phyloP scores from a whole-genome alignment of 2,113 vertebrate genomes.

The Ariopsis seemanni region DNA sequence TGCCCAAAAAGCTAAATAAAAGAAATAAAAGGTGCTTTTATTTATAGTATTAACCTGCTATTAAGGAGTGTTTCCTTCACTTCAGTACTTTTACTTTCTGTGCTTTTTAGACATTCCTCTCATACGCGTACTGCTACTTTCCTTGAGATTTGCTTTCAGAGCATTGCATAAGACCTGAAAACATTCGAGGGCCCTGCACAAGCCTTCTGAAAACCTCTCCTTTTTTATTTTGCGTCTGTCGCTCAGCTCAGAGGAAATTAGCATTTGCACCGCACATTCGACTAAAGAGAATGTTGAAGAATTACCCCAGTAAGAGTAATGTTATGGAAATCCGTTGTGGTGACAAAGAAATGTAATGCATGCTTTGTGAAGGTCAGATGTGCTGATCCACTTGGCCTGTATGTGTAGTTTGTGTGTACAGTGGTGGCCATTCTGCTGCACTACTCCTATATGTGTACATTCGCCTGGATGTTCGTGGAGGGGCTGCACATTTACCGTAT shows the following conservation, averaged over 20 bases:
- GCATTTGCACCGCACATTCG: neutral
- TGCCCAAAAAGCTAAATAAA: no score
- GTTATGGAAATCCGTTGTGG: neutral
- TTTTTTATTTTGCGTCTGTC: neutral
- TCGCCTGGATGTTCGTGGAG: slow-evolving; percentile 87
- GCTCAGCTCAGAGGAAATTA: neutral
- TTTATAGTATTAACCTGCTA: neutral
- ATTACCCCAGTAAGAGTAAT: neutral
- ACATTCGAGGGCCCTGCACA: neutral
- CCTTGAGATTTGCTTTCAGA: neutral
- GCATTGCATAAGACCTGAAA: neutral
- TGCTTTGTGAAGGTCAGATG: neutral
- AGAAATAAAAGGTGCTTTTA: neutral
- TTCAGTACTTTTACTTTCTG: neutral
- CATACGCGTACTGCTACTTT: neutral
- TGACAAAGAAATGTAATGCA: neutral
- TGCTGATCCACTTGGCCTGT: slow-evolving; percentile 14
- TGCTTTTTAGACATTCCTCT: neutral
- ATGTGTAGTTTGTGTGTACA: slow-evolving; percentile 79
- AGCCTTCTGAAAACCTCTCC: neutral
- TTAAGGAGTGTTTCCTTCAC: neutral
- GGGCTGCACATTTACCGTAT: slow-evolving; percentile 84
- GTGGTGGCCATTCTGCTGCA: slow-evolving; percentile 84
- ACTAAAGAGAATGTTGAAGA: neutral
- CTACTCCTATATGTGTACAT: slow-evolving; percentile 82